phyloP scores from a whole-genome alignment of 2,797 vertebrate genomes.

The Pseudochromis fuscus region DNA sequence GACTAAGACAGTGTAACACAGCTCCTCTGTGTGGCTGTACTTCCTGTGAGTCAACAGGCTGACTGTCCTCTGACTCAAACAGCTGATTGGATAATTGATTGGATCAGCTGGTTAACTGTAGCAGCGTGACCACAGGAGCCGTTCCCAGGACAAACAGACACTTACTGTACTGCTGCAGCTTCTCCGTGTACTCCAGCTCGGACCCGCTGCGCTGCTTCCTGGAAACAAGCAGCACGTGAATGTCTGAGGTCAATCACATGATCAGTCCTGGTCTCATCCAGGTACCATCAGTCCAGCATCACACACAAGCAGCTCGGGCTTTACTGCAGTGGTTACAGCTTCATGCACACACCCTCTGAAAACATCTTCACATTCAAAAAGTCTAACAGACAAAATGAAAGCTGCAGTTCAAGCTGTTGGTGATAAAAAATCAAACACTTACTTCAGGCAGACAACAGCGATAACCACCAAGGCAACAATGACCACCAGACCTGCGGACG shows the following conservation, averaged over 20 bases:
- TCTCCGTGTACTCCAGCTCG: conserved; percentile 97
- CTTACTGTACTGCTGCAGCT: conserved; percentile 98
- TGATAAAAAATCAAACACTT: conserved; percentile 77
- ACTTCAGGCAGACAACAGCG: conserved; percentile 97
- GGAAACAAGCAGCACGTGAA: conserved; percentile 76
- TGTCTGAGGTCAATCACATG: conserved; percentile 54
- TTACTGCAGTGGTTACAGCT: too few species aligned
- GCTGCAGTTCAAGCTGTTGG: conserved; percentile 47
- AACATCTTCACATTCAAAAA: conserved; percentile 66
- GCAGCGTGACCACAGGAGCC: conserved; percentile 60
- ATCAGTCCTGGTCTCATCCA: conserved; percentile 55
- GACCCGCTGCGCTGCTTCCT: conserved; percentile 94
- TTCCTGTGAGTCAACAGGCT: conserved; percentile 39
- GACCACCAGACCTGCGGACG: conserved; percentile 92
- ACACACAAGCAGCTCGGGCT: conserved; percentile 21
- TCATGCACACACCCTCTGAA: conserved; percentile 45
- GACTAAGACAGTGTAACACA: not conserved
- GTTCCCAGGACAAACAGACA: conserved; percentile 60
- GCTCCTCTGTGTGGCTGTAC: conserved; percentile 3
- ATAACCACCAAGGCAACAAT: conserved; percentile 95
- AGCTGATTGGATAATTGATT: conserved; percentile 76
- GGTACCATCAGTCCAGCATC: conserved; percentile 42
- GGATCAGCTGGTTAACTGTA: conserved; percentile 69
- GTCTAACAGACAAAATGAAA: conserved; percentile 62
- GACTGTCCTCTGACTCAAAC: conserved; percentile 59